These are phyloP conservation scores for Ochropacha duplaris DNA, from an alignment of 2,888 invertebrate genomes.

Conservation along the genomic window DNA sequence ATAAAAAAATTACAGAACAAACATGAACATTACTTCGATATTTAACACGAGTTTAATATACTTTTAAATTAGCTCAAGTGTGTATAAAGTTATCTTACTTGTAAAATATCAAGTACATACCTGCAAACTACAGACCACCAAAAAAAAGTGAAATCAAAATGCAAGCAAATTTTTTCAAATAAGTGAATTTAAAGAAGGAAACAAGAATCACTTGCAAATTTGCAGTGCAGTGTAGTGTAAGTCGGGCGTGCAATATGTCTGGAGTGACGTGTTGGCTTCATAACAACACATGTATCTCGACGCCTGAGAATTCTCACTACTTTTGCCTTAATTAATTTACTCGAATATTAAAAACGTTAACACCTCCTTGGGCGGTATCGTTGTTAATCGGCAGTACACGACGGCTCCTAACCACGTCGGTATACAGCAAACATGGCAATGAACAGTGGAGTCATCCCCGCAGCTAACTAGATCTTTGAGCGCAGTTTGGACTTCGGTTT, in stretches of 20 bases:
- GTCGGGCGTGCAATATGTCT: constrained; percentile 30
- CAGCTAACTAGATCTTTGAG: constrained; percentile 79
- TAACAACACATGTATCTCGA: constrained; percentile 16
- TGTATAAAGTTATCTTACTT: too few species aligned
- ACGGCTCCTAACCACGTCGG: constrained; percentile 39
- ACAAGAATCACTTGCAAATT: constrained; percentile 23
- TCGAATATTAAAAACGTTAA: constrained; percentile 37
- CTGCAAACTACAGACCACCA: background rate
- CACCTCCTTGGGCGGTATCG: constrained; percentile 34
- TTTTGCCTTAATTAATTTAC: constrained; percentile 37
- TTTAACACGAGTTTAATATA: background rate
- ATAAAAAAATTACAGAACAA: background rate
- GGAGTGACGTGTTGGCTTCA: constrained; percentile 19
- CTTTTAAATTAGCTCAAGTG: too few species aligned
- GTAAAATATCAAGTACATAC: too few species aligned
- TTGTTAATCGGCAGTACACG: constrained; percentile 32
- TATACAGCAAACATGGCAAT: constrained; percentile 58
- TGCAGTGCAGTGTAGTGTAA: constrained; percentile 22
- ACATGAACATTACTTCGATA: constrained; percentile 13
- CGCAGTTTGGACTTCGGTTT: constrained; percentile 71
- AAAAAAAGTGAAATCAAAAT: background rate
- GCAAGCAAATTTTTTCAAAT: constrained; percentile 14
- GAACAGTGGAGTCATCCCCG: constrained; percentile 59
- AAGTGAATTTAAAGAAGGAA: constrained; percentile 28
- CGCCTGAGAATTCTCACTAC: constrained; percentile 6